phyloP scores from a whole-genome alignment of 2,888 invertebrate species.

The Craniophora ligustri region DNA sequence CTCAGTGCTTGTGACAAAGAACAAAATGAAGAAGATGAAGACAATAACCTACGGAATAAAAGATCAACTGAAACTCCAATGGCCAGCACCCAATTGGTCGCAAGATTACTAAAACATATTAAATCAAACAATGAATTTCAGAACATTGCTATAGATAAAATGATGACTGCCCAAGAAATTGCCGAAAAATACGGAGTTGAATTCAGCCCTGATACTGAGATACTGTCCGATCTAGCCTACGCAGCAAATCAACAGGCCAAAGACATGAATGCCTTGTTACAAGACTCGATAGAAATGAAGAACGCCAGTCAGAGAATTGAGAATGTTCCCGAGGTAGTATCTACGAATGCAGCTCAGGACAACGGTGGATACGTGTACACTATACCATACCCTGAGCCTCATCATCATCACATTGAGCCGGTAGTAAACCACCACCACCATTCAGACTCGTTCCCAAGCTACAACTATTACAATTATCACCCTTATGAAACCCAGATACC shows the following conservation, averaged over 20 bases:
- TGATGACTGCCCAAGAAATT: constrained; percentile 85
- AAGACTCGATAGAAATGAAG: constrained; percentile 67
- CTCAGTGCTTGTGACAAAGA: constrained; percentile 63
- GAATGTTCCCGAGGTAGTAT: constrained; percentile 50
- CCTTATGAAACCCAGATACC: constrained; percentile 71
- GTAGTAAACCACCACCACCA: constrained; percentile 53
- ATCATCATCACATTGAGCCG: constrained; percentile 6
- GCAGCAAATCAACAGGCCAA: constrained; percentile 78
- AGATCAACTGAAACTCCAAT: constrained; percentile 78
- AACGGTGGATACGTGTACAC: constrained; percentile 50
- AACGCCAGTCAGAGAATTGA: constrained; percentile 60
- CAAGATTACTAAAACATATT: constrained; percentile 79
- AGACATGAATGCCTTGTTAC: constrained; percentile 73
- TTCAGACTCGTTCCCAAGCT: constrained; percentile 53
- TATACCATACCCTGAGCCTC: constrained; percentile 48
- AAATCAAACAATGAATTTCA: constrained; percentile 82
- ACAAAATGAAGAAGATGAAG: constrained; percentile 56
- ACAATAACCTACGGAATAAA: constrained; percentile 66
- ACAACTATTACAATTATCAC: constrained; percentile 62
- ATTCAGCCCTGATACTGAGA: constrained; percentile 79
- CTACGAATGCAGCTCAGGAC: constrained; percentile 51
- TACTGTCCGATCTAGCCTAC: constrained; percentile 75
- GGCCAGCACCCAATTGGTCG: constrained; percentile 76
- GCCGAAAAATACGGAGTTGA: constrained; percentile 82
- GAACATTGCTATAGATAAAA: constrained; percentile 84